A percentile compares a stretch with the other conserved stretches of the same genome.
Conservation (phyloP, 2,113 vertebrate genomes). For the Lophotis ruficrista region DNA sequence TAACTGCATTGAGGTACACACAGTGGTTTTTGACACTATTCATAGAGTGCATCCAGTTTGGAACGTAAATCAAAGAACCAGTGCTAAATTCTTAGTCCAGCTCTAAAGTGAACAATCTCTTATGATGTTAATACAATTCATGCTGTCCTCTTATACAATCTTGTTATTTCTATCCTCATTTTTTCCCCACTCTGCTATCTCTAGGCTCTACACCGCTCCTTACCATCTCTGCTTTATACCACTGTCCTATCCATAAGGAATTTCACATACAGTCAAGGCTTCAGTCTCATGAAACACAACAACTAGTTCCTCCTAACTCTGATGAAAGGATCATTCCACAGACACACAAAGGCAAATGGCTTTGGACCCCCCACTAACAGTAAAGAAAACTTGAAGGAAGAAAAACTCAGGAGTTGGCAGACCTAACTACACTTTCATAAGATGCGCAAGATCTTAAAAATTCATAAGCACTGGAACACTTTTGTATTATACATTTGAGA, state of each 20-base stretch:
- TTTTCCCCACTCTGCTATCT: neutral
- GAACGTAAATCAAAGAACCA: neutral
- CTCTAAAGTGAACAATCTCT: neutral
- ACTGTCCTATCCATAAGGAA: neutral
- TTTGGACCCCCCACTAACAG: conserved; percentile 39
- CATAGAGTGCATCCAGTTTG: neutral
- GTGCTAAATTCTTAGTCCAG: neutral
- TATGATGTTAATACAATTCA: neutral
- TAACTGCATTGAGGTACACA: neutral
- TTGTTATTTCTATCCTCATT: neutral
- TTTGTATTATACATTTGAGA: neutral
- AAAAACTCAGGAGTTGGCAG: neutral
- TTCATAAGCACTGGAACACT: conserved; percentile 18
- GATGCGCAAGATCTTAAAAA: conserved; percentile 40
- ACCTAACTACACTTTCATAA: neutral
- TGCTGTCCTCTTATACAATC: accelerated
- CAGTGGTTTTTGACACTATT: neutral
- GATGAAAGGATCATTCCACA: neutral
- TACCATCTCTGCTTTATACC: neutral
- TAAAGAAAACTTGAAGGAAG: conserved; percentile 7
- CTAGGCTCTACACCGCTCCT: neutral
- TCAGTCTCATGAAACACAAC: neutral
- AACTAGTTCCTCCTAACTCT: neutral
- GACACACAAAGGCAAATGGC: neutral
- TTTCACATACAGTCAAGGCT: neutral